phyloP scores from a whole-genome alignment of 2,113 vertebrate species.

The Misgurnus mizolepis region DNA sequence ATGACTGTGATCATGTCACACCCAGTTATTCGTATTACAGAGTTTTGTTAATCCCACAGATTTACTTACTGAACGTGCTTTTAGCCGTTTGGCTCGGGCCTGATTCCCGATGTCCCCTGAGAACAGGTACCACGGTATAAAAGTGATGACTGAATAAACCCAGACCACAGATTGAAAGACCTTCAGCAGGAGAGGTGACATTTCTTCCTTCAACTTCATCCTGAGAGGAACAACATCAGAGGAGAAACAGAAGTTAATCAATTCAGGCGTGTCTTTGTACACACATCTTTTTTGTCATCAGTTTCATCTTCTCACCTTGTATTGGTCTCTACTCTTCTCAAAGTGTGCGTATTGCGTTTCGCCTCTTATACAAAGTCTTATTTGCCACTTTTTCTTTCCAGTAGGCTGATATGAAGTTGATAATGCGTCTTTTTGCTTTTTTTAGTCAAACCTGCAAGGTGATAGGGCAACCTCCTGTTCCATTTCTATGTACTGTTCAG shows the following conservation, averaged over 20 bases:
- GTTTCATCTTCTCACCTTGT: neutral
- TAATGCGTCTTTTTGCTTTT: neutral
- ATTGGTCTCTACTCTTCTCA: constrained; percentile 9
- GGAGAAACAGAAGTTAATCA: neutral
- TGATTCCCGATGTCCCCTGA: constrained; percentile 80
- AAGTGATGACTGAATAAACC: constrained; percentile 88
- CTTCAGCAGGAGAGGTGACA: constrained; percentile 89
- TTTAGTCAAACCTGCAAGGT: neutral
- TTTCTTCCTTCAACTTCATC: constrained; percentile 95
- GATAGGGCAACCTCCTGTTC: constrained; percentile 24
- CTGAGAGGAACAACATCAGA: constrained; percentile 31
- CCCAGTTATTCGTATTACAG: neutral
- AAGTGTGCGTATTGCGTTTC: neutral
- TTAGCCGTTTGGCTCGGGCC: constrained; percentile 80
- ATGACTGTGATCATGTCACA: neutral
- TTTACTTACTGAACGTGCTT: constrained; percentile 77
- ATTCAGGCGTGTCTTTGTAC: too few relatives aligned
- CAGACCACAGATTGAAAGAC: constrained; percentile 87
- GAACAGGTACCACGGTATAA: constrained; percentile 92
- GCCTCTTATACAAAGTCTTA: neutral
- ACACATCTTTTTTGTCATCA: neutral
- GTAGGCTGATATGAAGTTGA: neutral
- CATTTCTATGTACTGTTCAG: constrained; percentile 32
- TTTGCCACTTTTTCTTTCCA: neutral
- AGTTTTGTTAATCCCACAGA: neutral